phyloP scores from a whole-genome alignment of 2,113 vertebrate species.

The Galeopterus variegatus region DNA sequence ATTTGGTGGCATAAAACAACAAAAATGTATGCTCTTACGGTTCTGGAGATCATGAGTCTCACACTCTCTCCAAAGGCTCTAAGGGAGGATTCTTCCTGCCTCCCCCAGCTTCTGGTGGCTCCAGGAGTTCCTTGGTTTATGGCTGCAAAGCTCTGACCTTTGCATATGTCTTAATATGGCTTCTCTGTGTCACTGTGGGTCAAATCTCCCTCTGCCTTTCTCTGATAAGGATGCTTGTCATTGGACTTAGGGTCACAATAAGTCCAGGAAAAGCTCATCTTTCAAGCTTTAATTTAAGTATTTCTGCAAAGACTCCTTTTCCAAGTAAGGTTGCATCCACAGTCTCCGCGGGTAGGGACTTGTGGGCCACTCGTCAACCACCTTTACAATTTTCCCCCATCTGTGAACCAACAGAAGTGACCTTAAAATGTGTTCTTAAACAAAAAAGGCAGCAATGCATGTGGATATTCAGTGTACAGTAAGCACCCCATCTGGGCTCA shows the following conservation, averaged over 20 bases:
- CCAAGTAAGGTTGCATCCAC: neutral
- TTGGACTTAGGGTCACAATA: neutral
- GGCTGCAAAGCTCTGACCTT: rapidly evolving
- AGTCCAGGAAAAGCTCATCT: neutral
- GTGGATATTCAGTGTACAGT: rapidly evolving
- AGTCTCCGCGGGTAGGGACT: neutral
- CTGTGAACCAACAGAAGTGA: neutral
- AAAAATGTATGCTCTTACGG: neutral
- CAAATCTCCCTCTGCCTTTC: neutral
- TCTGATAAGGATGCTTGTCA: neutral
- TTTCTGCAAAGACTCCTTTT: neutral
- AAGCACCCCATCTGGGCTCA: rapidly evolving
- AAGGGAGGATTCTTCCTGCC: too few relatives aligned
- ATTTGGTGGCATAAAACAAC: neutral
- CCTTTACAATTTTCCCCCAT: rapidly evolving
- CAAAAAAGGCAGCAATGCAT: rapidly evolving
- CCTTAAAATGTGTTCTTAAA: neutral
- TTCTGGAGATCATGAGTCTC: neutral
- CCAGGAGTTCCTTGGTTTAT: neutral
- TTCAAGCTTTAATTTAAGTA: neutral
- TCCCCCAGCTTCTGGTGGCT: neutral
- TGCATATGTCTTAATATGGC: neutral
- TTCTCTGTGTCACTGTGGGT: neutral
- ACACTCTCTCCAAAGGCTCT: neutral
- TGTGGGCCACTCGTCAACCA: neutral